A percentile compares a stretch with the other conserved stretches of the same genome.
These are phyloP conservation scores for Apodemia mormo DNA, from an alignment of 2,888 invertebrate species.

Conservation along the genomic window DNA sequence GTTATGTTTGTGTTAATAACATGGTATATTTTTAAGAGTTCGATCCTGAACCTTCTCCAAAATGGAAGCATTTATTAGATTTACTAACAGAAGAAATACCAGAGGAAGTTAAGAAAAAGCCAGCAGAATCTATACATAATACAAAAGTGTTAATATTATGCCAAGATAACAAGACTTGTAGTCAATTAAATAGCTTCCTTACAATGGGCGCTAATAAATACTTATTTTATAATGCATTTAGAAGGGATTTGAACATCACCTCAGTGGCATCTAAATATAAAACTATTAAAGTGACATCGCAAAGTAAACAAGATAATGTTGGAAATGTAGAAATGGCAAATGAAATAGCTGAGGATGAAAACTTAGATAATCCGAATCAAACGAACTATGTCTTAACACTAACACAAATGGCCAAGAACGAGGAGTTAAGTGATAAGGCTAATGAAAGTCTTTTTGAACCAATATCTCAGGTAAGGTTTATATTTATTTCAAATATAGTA, in stretches of 20 bases:
- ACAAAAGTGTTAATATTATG: constrained; percentile 92
- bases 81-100: constrained; percentile 91
- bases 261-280: constrained; percentile 78
- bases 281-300: constrained; percentile 46
- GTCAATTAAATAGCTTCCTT: constrained; percentile 88
- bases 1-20: no score
- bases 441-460: constrained; percentile 81
- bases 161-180: constrained; percentile 90
- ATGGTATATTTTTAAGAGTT: constrained; percentile 81
- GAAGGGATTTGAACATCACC: constrained; percentile 81
- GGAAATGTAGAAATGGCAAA: constrained; percentile 44
- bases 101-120: constrained; percentile 82
- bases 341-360: constrained; percentile 45
- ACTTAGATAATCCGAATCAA: constrained; percentile 75
- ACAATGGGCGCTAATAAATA: constrained; percentile 84
- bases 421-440: constrained; percentile 39
- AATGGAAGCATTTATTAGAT: constrained; percentile 93
- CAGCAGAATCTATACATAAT: constrained; percentile 55
- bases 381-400: constrained; percentile 87
- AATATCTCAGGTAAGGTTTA: constrained; percentile 79
- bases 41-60: constrained; percentile 92
- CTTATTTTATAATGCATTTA: constrained; percentile 83
- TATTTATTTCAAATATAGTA: no score
- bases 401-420: constrained; percentile 74
- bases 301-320: constrained; percentile 38